Evolutionary conservation across 2,888 invertebrate genomes (phyloP), one percentile per base, ranked within the genome.

Genomic region (Lithophane leautieri): DNA sequence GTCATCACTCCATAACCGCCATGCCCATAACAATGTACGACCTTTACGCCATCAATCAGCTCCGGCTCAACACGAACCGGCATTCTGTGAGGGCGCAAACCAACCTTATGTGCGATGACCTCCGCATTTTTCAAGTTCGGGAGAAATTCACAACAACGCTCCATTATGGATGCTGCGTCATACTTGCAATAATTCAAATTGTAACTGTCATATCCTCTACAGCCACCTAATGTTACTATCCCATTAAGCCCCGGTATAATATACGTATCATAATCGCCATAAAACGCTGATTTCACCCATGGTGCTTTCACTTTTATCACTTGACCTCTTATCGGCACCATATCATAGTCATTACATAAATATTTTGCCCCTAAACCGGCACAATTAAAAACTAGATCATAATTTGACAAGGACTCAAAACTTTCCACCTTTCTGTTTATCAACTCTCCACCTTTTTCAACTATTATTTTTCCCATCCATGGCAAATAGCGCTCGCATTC

Each of bases 1-100:
- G 98, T 97, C 78, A 98, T 98, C 0, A 99, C 98, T 0, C 99
- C 99, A 92, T 99, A 99, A 0, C 99, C 99, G 0, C 99, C 99
- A 92, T 99, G 99, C 0, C 99, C 99, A 91, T 99, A 99, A 93
- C 99, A 99, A 92, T 99, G 99, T 11, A 99, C 98, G 52, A 99
- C 97, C 82, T 92, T 96, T 83, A 95, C 92, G 2, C 97, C 97
- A 19, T 92, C 89, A 0, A 96, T 71, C 7, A 96, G 22, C 90
- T 98, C 98, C 0, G 96, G 94, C 89, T 98, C 98, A 82, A 99
- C 97, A 87, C 99, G 95, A 40, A 98, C 97, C 60, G 97, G 96
- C 89, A 97, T 95, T 69, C 99, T 97, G 91, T 98, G 98, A 0
- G 99, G 99, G 79, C 99, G 95, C 66, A 99, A 93, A 0, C 99